Base-by-base conservation (phyloP, 1,140 invertebrate species). In the Bombus confusus region DNA sequence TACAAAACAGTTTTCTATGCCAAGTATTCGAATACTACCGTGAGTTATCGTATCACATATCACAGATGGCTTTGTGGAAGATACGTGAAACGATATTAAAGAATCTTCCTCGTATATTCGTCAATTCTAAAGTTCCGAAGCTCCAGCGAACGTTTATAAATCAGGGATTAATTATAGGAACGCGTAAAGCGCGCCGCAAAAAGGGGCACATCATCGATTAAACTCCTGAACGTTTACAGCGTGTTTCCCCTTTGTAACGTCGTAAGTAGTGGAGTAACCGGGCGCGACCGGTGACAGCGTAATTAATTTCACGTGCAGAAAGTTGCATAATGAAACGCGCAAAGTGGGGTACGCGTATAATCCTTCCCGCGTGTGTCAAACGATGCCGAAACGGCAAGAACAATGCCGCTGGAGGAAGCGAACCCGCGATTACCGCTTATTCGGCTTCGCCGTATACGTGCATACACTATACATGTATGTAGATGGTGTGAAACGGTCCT, bases 321-420 rank as follows among this genome's bases (percentile, higher is more conserved):
- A 85, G 77, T 85, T 85, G 77, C 77, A 85, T 85, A 85, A 85
- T 85, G 83, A 85, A 85, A 85, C 68, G 77, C 68, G 68, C 59
- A 47, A 73, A 80, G 41, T 43, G 43, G 83, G 68, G 75, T 64
- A 80, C 77, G 83, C 76, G 59, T 73, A 85, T 85, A 85, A 85
- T 85, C 76, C 84, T 52, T 86, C 41, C 31, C 75, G 84, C 76
- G 88, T 82, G 88, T 88, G 88, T 89, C 88, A 89, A 89, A 88
- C 88, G 88, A 86, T 88, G 85, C 88, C 88, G 88, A 89, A 89
- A 89, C 83, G 85, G 87, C 77, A 88, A 89, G 88, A 88, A 89
- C 88, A 86, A 83, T 77, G 68, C 83, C 83, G 75, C 41, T 47
- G 41, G 74, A 66, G 80, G 80, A 82, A 82, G 57, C 57, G 71